A percentile compares a stretch with the other conserved stretches of the same genome.
phyloP scores from a whole-genome alignment of 30 jellyfish, hydroid and myxozoan species.

The Hydra vulgaris region DNA sequence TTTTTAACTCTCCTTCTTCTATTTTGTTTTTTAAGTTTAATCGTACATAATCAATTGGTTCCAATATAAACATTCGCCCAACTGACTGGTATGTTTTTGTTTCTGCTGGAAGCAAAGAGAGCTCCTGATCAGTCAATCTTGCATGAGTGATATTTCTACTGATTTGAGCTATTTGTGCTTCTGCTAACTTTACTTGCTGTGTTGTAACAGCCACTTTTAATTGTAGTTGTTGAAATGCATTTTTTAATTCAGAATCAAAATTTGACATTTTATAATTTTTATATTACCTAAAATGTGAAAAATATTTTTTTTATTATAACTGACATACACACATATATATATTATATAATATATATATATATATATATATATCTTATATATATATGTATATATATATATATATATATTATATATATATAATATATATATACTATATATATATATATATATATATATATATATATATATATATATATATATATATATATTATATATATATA shows the following conservation, averaged over 20 bases:
- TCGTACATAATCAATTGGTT: conserved; percentile 48
- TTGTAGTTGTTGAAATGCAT: conserved; percentile 93
- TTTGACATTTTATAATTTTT: conserved; percentile 43
- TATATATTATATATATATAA: too few species aligned
- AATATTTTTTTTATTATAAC: too few species aligned
- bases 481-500: too few species aligned
- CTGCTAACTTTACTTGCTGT: conserved; percentile 88
- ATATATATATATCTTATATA: too few species aligned
- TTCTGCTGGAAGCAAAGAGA: conserved; percentile 43
- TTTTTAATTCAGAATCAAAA: conserved; percentile 68
- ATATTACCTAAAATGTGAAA: not conserved
- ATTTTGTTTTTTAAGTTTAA: conserved; percentile 32
- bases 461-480: too few species aligned
- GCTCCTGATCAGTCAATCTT: conserved; percentile 63
- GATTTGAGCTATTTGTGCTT: conserved; percentile 70
- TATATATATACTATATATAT: too few species aligned
- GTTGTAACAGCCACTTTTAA: conserved; percentile 58
- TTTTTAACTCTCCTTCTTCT: conserved; percentile 65
- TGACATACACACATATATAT: too few species aligned
- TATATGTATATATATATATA: too few species aligned
- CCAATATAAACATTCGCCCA: conserved; percentile 87
- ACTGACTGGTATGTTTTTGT: conserved; percentile 65
- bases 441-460: too few species aligned
- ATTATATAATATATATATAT: too few species aligned
- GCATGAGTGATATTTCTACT: conserved; percentile 81